These are phyloP conservation scores for Drosophila prosaltans DNA, from an alignment of 1,140 invertebrate genomes.

Conservation along the genomic window DNA sequence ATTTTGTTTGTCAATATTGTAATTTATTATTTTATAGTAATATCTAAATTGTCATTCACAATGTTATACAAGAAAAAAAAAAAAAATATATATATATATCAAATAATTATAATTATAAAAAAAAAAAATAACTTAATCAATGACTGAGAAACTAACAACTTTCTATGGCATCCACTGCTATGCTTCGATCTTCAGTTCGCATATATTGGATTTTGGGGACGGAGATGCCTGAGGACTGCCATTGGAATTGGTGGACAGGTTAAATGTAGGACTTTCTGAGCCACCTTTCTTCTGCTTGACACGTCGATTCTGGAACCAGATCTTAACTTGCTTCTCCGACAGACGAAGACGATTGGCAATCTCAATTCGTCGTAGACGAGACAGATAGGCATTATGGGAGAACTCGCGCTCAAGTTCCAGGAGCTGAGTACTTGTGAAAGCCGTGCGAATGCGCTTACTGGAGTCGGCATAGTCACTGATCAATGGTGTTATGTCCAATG, in stretches of 20 bases:
- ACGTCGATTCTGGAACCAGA: constrained; percentile 95
- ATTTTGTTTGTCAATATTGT: neutral
- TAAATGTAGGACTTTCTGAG: constrained; percentile 80
- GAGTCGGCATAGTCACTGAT: constrained; percentile 85
- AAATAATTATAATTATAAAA: constrained; percentile 39
- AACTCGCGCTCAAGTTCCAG: constrained; percentile 96
- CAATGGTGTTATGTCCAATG: constrained; percentile 84
- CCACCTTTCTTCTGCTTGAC: constrained; percentile 96
- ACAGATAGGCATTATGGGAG: constrained; percentile 94
- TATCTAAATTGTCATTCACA: neutral
- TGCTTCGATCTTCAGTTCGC: constrained; percentile 51
- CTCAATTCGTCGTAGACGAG: constrained; percentile 93
- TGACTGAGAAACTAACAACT: constrained; percentile 20
- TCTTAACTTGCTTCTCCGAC: constrained; percentile 97
- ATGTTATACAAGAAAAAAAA: neutral
- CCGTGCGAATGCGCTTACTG: constrained; percentile 93
- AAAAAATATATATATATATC: neutral
- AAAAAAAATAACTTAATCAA: constrained; percentile 34
- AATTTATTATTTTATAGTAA: neutral
- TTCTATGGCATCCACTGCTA: constrained; percentile 9
- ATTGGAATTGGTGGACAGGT: constrained; percentile 60
- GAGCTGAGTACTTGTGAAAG: constrained; percentile 96
- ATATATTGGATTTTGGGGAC: constrained; percentile 27
- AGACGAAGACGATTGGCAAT: constrained; percentile 94
- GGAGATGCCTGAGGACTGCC: constrained; percentile 60